phyloP scores from a whole-genome alignment of 2,888 invertebrate genomes.

The Mylabris sibirica region DNA sequence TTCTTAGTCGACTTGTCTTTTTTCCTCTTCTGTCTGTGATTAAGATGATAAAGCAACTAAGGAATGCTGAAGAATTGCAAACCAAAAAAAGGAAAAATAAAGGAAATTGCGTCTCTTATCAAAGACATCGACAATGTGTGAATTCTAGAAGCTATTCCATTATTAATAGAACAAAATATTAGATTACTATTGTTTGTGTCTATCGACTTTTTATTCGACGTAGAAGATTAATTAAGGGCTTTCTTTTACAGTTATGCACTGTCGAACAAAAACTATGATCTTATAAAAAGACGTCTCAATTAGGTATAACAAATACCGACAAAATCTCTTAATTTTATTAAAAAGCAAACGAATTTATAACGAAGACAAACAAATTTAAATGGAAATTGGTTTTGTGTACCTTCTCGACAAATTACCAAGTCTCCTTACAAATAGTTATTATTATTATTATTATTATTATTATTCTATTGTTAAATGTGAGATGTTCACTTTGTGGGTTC shows the following conservation, averaged over 20 bases:
- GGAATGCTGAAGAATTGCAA: not conserved
- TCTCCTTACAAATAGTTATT: no score
- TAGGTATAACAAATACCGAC: no score
- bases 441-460: no score
- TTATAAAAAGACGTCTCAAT: not conserved
- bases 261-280: no score
- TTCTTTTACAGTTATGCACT: no score
- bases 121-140: conserved; percentile 1
- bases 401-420: not conserved
- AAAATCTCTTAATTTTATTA: not conserved
- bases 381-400: not conserved
- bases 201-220: not conserved
- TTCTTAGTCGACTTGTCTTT: not conserved
- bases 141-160: not conserved
- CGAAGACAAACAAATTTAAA: not conserved
- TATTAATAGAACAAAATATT: not conserved
- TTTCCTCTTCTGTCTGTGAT: not conserved
- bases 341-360: no score
- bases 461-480: no score
- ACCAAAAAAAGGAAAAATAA: not conserved
- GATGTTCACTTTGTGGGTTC: no score
- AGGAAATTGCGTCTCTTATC: not conserved
- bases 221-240: not conserved
- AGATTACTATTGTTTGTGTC: not conserved
- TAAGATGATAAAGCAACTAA: not conserved